Evolutionary conservation across 2,113 vertebrate genomes (phyloP).

Genomic region (Ranitomeya imitator): DNA sequence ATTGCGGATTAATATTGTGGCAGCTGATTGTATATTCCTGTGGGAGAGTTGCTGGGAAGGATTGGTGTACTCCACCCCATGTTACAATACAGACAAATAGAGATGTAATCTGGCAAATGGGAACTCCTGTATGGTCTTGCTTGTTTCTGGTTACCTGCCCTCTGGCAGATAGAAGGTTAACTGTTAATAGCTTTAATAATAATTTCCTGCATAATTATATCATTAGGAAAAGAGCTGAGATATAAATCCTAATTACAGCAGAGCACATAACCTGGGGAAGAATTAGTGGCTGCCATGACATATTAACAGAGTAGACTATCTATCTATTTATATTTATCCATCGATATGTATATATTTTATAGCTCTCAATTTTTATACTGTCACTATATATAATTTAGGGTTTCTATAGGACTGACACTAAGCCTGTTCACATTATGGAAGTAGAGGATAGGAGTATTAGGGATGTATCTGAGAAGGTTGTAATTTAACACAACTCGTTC

Average conservation of each 20-base stretch:
- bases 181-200: background rate
- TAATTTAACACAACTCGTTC: too few species aligned
- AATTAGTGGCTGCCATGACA: background rate
- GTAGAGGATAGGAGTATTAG: too few species aligned
- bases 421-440: too few species aligned
- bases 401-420: too few species aligned
- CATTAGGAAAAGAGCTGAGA: conserved; percentile 5
- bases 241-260: conserved; percentile 2
- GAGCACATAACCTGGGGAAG: background rate
- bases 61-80: background rate
- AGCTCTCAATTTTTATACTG: background rate
- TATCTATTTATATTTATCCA: background rate
- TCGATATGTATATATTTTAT: background rate
- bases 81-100: background rate
- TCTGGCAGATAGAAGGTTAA: conserved; percentile 39
- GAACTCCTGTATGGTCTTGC: background rate
- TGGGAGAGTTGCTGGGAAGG: background rate
- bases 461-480: too few species aligned
- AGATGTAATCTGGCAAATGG: background rate
- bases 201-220: conserved; percentile 36
- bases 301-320: background rate
- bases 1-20: background rate
- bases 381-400: background rate
- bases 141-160: background rate
- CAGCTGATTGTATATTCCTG: background rate